Percentiles rank a stretch among this genome's conserved stretches.
Conservation (phyloP, 2,113 vertebrate genomes). For the Regulus satrapa region DNA sequence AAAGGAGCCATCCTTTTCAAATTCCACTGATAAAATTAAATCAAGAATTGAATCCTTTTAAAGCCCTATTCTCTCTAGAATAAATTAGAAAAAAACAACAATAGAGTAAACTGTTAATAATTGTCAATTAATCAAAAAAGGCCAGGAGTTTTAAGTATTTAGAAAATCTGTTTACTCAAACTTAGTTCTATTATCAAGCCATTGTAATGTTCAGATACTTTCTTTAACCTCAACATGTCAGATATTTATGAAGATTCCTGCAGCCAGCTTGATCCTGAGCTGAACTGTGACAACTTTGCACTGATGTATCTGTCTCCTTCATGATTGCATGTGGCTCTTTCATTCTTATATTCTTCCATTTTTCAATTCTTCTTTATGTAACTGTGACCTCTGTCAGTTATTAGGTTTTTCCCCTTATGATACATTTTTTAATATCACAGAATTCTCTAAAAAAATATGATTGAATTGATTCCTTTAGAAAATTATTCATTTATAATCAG, state of each 20-base stretch:
- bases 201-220: not conserved
- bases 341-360: slow-evolving; percentile 17
- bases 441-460: not conserved
- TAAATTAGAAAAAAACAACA: not conserved
- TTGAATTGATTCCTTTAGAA: not conserved
- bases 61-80: not conserved
- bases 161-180: not conserved
- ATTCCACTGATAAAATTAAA: not conserved
- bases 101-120: not conserved
- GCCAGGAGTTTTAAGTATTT: not conserved
- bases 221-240: slow-evolving; percentile 42
- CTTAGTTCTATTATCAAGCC: not conserved
- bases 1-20: not conserved
- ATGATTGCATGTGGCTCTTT: not conserved
- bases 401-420: not conserved
- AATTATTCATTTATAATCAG: not conserved
- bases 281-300: slow-evolving; percentile 42
- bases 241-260: slow-evolving; percentile 39
- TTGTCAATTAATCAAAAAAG: not conserved
- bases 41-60: not conserved
- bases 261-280: slow-evolving; percentile 40
- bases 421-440: not conserved
- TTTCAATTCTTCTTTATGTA: slow-evolving; percentile 31
- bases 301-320: slow-evolving; percentile 35
- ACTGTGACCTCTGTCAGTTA: not conserved